Evolutionary conservation across 2,888 invertebrate species (phyloP), one percentile per base, ranked within the genome.

Genomic region (Rhodophaea formosa): DNA sequence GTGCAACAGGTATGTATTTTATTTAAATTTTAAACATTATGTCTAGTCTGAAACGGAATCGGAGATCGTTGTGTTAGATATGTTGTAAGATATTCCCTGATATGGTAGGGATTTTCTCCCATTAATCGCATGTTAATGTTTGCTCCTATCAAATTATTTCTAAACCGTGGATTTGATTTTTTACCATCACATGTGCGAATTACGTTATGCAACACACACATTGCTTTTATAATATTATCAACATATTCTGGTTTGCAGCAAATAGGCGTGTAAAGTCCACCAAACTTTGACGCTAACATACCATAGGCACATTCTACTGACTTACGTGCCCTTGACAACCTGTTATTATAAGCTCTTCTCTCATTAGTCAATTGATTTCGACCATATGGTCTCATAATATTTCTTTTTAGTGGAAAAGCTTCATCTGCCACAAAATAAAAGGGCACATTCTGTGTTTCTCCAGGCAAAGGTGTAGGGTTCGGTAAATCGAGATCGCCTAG

Each of bases 241-340:
- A 15, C 44, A 2, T 44, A 15, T 6, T 8, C 15, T 3, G 44
- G 44, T 1, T 44, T 7, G 7, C 51, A 51, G 35, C 7, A 51
- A 1, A 35, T 16, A 8, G 49, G 49, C 14, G 8, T 42, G 7
- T 15, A 42, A 14, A 49, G 8, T 35, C 14, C 32, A 0, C 23
- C 5, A 30, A 56, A 56, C 42, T 56, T 56, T 7, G 56, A 42
- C n/a, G 29, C 8, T 29, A 14, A 0, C 49, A 56, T 49, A 5
- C 56, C 56, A 49, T 29, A 49, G 3, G 49, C 49, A 49, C 56
- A 56, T 56, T 49, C 56, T 14, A 56, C 49, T 7, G 49, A 49
- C 42, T 56, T 47, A 7, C 47, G 23, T 29, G 23, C 47, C 15
- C 56, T 56, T 3, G 42, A 42, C 14, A 56, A 12, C 29, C 56